Conservation (phyloP, 2,888 invertebrate genomes). For the Gortyna flavago region DNA sequence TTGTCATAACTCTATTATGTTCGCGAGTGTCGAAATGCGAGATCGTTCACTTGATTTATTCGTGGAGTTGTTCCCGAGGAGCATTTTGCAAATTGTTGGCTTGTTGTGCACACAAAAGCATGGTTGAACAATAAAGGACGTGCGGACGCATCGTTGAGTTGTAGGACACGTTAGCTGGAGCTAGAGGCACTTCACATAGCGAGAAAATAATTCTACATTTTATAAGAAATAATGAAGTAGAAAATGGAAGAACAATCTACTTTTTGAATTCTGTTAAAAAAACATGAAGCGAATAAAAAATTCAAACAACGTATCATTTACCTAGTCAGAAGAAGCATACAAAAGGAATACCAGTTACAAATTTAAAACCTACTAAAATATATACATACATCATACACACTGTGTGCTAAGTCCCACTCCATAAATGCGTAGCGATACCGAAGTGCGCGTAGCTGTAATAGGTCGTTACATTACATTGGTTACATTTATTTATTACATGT, state of each 20-base stretch:
- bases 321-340: too few relatives aligned
- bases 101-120: conserved; percentile 7
- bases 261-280: background rate
- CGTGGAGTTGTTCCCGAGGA: conserved; percentile 38
- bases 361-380: background rate
- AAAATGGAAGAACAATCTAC: background rate
- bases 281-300: background rate
- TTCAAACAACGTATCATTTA: too few relatives aligned
- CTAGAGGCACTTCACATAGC: background rate
- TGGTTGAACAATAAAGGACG: conserved; percentile 4
- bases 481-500: conserved; percentile 87
- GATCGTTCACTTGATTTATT: conserved; percentile 83
- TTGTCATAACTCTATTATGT: conserved; percentile 89
- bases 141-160: background rate
- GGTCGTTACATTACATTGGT: conserved; percentile 81
- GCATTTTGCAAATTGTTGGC: conserved; percentile 25
- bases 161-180: background rate
- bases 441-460: conserved; percentile 71
- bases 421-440: conserved; percentile 42
- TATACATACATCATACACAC: background rate
- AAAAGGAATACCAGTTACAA: background rate
- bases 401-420: conserved; percentile 35
- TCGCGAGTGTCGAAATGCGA: conserved; percentile 87
- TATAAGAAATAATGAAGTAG: background rate
- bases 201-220: background rate